Base-by-base conservation (phyloP, 2,888 invertebrate genomes). In the Prenolepis imparis region DNA sequence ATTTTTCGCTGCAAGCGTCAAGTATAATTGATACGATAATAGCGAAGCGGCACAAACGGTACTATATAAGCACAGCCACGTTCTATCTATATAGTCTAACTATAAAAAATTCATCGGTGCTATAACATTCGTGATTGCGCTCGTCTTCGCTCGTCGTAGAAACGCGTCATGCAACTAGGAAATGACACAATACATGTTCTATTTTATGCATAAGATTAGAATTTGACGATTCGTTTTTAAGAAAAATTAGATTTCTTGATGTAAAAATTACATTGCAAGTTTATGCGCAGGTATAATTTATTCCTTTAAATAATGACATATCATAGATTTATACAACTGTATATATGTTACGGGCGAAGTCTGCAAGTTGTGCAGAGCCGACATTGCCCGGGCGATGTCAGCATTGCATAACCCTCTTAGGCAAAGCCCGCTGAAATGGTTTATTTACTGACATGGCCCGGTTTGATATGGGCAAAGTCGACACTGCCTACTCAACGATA, bases 41-140 rank as follows among this genome's bases (percentile, higher is more conserved):
- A 44, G n/a, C 8, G 18, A 12, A 44, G 63, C 28, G 32, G 11
- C 9, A 18, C 15, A 57, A 78, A 32, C 15, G 28, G 39, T 24
- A 44, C 32, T 59, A n/a, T n/a, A n/a, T 21, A 44, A 44, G 59
- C 15, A 63, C 15, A 63, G 36, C 9, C 6, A 12, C 8, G n/a
- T 52, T 9, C 24, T 57, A 39, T 6, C 4, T 4, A 57, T 5
- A 48, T 68, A 32, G 44, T 32, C 36, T 52, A 21, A 12, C 6
- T 32, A 44, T 68, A 59, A 68, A 78, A 78, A 59, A 78, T 59
- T 78, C 32, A 78, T 59, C 44, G 21, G 32, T 24, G 57, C 44
- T 70, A 70, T 8, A 48, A 70, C 4, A 28, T 9, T 44, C 55
- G 48, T 9, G 55, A 66, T 55, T 21, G 18, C 18, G 1, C 6